These are phyloP conservation scores for Drosophila sproati DNA, from an alignment of 1,140 invertebrate species.

Conservation along the genomic window DNA sequence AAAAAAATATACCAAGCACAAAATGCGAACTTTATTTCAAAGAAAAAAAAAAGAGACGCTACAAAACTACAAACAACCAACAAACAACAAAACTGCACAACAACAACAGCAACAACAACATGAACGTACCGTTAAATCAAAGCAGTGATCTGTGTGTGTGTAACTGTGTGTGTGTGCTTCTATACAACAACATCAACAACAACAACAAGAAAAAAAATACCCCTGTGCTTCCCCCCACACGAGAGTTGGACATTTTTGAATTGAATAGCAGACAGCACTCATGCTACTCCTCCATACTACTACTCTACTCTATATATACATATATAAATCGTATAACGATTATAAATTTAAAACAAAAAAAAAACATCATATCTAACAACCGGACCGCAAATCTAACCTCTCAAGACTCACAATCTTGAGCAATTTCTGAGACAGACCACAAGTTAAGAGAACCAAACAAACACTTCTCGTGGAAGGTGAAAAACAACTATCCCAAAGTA, in stretches of 20 bases:
- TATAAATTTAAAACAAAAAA: background rate
- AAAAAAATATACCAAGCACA: slow-evolving; percentile 45
- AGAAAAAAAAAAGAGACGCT: slow-evolving; percentile 61
- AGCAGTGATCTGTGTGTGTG: slow-evolving; percentile 67
- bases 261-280: slow-evolving; percentile 27
- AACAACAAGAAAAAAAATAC: background rate
- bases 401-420: background rate
- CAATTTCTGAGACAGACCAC: background rate
- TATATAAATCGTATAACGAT: slow-evolving; percentile 20
- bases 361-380: slow-evolving; percentile 15
- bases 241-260: slow-evolving; percentile 33
- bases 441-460: background rate
- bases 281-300: slow-evolving; percentile 5
- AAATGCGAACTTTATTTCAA: slow-evolving; percentile 75
- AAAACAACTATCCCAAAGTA: background rate
- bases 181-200: background rate
- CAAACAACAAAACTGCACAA: slow-evolving; percentile 50
- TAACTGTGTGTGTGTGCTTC: slow-evolving; percentile 33
- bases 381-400: slow-evolving; percentile 12
- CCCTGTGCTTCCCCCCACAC: slow-evolving; percentile 48
- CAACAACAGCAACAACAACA: slow-evolving; percentile 48
- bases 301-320: background rate
- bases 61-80: slow-evolving; percentile 54
- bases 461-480: background rate
- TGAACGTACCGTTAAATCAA: slow-evolving; percentile 70